phyloP scores from a whole-genome alignment of 2,888 invertebrate genomes.

The Polia nebulosa region DNA sequence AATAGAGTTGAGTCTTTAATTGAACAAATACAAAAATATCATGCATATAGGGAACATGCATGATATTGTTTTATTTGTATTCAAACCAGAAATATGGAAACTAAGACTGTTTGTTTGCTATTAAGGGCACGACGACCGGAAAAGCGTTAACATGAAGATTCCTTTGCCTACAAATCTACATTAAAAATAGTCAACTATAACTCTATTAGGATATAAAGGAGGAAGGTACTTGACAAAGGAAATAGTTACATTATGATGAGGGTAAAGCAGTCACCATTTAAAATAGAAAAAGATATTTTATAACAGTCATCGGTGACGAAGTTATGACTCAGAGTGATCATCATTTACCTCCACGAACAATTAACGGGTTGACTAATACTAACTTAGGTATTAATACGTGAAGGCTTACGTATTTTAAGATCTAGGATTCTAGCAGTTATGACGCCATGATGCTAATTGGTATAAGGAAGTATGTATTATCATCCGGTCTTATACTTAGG shows the following conservation, averaged over 20 bases:
- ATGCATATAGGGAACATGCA: background rate
- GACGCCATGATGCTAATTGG: background rate
- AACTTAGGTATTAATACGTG: background rate
- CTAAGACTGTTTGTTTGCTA: too few species aligned
- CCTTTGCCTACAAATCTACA: conserved; percentile 1
- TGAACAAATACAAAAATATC: too few species aligned
- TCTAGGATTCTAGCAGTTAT: background rate
- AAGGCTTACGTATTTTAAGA: background rate
- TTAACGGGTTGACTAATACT: conserved; percentile 37
- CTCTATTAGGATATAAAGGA: background rate
- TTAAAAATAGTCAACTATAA: background rate
- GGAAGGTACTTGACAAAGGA: background rate
- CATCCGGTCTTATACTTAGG: background rate
- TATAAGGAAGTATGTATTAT: conserved; percentile 5
- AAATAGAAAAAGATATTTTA: conserved; percentile 17
- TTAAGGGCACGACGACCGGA: background rate
- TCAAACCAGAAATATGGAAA: too few species aligned
- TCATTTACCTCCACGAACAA: conserved; percentile 31
- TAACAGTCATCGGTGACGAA: conserved; percentile 30
- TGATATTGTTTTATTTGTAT: too few species aligned
- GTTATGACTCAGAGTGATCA: conserved; percentile 41
- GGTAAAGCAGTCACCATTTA: conserved; percentile 17
- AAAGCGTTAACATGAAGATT: background rate
- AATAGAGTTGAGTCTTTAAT: too few species aligned
- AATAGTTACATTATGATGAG: conserved; percentile 6